Percentiles rank a stretch among this genome's conserved stretches.
Evolutionary conservation across 2,888 invertebrate species (phyloP).

Genomic region (Melanargia galathea): DNA sequence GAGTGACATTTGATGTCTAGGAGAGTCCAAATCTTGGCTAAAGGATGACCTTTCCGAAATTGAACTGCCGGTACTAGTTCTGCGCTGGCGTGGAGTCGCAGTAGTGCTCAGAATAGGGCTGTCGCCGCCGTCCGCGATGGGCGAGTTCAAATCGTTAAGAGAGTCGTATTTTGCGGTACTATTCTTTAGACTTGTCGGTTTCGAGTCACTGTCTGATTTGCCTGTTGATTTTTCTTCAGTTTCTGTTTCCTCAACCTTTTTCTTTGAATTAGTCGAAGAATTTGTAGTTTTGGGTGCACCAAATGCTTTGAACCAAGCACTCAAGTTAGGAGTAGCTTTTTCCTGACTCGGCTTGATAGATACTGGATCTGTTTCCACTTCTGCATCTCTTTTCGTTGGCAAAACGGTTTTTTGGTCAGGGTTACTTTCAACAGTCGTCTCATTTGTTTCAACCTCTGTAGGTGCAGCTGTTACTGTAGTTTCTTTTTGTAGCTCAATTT

Average conservation of each 20-base stretch:
- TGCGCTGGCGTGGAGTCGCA: constrained; percentile 82
- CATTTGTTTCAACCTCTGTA: constrained; percentile 42
- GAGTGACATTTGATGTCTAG: constrained; percentile 88
- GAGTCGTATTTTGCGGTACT: constrained; percentile 64
- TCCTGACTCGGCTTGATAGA: constrained; percentile 78
- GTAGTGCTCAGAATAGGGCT: constrained; percentile 64
- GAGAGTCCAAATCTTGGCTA: constrained; percentile 89
- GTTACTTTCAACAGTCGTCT: constrained; percentile 48
- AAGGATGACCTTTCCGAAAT: constrained; percentile 90
- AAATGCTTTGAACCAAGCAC: constrained; percentile 96
- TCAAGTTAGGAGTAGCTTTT: constrained; percentile 91
- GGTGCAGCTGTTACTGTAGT: constrained; percentile 49
- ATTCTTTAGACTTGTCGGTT: constrained; percentile 63
- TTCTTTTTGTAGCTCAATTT: constrained; percentile 40
- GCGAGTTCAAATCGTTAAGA: constrained; percentile 64
- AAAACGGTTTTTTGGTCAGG: constrained; percentile 50
- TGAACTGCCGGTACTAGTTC: constrained; percentile 90
- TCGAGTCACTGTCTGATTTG: constrained; percentile 53
- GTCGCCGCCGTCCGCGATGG: constrained; percentile 72
- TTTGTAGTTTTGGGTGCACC: constrained; percentile 89
- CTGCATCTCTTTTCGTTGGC: constrained; percentile 66
- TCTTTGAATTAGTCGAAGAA: constrained; percentile 73
- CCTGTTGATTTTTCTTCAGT: constrained; percentile 69
- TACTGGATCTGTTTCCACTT: constrained; percentile 68
- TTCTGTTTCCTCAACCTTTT: constrained; percentile 83